Evolutionary conservation across 2,888 invertebrate genomes (phyloP).

Genomic region (Antheraea yamamai): DNA sequence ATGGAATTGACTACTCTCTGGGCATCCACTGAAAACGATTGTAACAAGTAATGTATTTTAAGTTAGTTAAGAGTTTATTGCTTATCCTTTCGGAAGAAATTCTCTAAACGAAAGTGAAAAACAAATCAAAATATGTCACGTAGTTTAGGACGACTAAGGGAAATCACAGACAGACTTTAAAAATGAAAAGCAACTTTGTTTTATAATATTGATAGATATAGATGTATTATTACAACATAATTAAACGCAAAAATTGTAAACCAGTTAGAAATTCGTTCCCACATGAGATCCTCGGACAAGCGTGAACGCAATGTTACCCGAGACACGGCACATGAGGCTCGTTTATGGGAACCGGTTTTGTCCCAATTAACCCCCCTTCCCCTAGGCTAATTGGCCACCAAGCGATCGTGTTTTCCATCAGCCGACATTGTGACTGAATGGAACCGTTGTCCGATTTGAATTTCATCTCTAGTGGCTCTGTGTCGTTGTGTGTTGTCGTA

Average conservation of each 20-base stretch:
- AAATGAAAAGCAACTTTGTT: no score
- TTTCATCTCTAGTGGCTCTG: slow-evolving; percentile 4
- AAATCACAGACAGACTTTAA: no score
- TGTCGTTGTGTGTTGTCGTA: neutral
- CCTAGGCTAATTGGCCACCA: slow-evolving; percentile 53
- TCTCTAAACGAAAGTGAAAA: no score
- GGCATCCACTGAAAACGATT: no score
- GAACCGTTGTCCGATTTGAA: slow-evolving; percentile 7
- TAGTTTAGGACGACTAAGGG: no score
- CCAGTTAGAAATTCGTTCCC: neutral
- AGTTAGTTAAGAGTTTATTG: no score
- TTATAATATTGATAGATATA: no score
- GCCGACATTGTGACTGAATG: slow-evolving; percentile 23
- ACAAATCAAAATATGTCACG: neutral
- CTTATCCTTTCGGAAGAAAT: no score
- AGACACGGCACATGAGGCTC: neutral
- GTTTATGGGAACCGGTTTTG: slow-evolving; percentile 51
- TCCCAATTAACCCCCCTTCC: slow-evolving; percentile 53
- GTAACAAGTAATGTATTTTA: no score
- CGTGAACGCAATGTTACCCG: slow-evolving; percentile 26
- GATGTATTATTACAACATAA: neutral
- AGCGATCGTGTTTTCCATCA: slow-evolving; percentile 19
- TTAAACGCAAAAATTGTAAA: neutral
- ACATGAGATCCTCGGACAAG: slow-evolving; percentile 6
- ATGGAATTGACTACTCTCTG: no score